A percentile compares a stretch with the other conserved stretches of the same genome.
Conservation (phyloP, 1,140 invertebrate genomes). For the Laodelphax striatellus region DNA sequence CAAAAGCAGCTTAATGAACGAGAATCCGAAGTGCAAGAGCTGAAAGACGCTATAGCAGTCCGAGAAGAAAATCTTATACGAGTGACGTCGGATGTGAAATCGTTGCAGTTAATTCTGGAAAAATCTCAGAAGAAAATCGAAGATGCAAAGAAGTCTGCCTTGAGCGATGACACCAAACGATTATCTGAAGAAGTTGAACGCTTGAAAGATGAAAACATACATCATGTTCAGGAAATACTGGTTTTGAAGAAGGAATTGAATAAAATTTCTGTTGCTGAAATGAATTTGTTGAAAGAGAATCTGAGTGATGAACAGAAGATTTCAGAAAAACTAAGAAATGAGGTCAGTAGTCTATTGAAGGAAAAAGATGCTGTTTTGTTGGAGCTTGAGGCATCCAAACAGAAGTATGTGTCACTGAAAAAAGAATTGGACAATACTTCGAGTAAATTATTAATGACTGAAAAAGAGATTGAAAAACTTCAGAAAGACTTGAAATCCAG, state of each 20-base stretch:
- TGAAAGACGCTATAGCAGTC: conserved; percentile 41
- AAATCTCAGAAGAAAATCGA: conserved; percentile 17
- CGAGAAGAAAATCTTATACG: conserved; percentile 39
- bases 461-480: conserved; percentile 22
- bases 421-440: conserved; percentile 3
- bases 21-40: conserved; percentile 40
- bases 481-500: conserved; percentile 38
- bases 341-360: conserved; percentile 8
- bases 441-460: background rate
- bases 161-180: background rate
- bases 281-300: conserved; percentile 1
- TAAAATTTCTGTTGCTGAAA: background rate
- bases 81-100: conserved; percentile 14
- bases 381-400: conserved; percentile 3
- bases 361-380: conserved; percentile 18
- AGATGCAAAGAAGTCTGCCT: conserved; percentile 14
- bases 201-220: conserved; percentile 9
- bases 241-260: conserved; percentile 9
- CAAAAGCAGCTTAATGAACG: conserved; percentile 34
- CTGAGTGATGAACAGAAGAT: conserved; percentile 2
- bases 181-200: conserved; percentile 15
- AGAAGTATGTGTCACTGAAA: background rate
- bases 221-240: conserved; percentile 12
- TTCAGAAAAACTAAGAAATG: background rate
- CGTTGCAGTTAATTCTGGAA: conserved; percentile 13